A percentile compares a stretch with the other conserved stretches of the same genome.
Conservation (phyloP, 1,140 invertebrate species). For the Heliconius himera region DNA sequence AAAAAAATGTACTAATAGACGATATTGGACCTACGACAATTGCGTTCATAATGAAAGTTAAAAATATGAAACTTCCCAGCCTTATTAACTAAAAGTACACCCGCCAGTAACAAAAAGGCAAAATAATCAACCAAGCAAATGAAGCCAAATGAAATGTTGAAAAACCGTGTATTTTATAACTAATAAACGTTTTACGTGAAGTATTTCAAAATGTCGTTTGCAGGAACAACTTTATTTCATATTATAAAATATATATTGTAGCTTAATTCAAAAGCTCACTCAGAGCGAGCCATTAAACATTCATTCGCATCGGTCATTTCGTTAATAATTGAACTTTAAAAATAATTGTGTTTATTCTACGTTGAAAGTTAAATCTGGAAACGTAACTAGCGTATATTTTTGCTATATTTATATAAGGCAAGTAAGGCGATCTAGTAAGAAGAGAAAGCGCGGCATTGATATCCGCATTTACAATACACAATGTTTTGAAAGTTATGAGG, state of each 20-base stretch:
- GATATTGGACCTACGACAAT: too few species aligned
- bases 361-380: not conserved
- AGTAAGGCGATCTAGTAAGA: too few species aligned
- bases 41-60: too few species aligned
- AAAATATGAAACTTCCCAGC: not conserved
- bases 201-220: not conserved
- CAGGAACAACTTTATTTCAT: constrained; percentile 6
- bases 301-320: constrained; percentile 2
- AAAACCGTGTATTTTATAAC: not conserved
- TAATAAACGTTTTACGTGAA: not conserved
- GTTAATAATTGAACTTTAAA: constrained; percentile 3
- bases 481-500: too few species aligned
- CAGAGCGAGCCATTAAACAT: constrained; percentile 8
- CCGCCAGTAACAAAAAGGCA: not conserved
- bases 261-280: constrained; percentile 10
- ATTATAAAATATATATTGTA: constrained; percentile 5
- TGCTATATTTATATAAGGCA: not conserved
- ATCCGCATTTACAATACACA: too few species aligned
- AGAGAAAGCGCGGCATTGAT: too few species aligned
- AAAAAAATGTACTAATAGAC: too few species aligned
- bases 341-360: not conserved
- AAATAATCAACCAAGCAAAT: not conserved
- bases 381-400: not conserved
- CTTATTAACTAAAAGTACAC: not conserved
- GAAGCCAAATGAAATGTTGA: not conserved